Base-by-base conservation (phyloP, 2,113 vertebrate species). In the Sitta europaea region DNA sequence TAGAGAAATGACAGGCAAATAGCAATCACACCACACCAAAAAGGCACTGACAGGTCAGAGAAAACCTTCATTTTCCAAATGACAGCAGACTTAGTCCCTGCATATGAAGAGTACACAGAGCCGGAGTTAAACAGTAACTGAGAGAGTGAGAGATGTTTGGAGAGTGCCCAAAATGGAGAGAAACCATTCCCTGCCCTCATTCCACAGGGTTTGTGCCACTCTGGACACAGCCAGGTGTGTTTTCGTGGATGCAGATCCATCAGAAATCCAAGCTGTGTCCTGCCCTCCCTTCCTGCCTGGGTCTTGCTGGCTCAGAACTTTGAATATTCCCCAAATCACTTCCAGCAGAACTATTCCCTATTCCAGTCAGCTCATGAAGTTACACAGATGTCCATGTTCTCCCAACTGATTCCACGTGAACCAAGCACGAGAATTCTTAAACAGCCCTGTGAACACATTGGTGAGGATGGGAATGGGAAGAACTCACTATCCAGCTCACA, bases 51-150 rank as follows among this genome's bases (percentile, higher is more conserved):
- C 88, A 84, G 72, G 59, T 48, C 72, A 72, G 73, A 43, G 70
- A 73, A 59, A 12, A 2, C 70, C 91, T 79, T 48, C 36, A 47
- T 58, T 92, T 86, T 61, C 79, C 50, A 76, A 76, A 76, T 40
- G 79, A 91, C 89, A 86, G 79, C 79, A 93, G 62, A 86, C 45
- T 85, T 36, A 65, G 82, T 57, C 63, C 63, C 62, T n/a, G 20
- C 0, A 1, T 12, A 53, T 8, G 42, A 92, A 86, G 43, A 86
- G 90, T 29, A 92, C 58, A 68, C 53, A 90, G 66, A 86, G 70
- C 3, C 3, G 5, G 66, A 79, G 92, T 88, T 93, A 94, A 94
- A 90, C 66, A 90, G 78, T 92, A 94, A 96, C 94, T 54, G 35
- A 47, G 10, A 35, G 66, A 12, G 40, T 36, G 10, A 72, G 24